Conservation (phyloP, 2,888 invertebrate species). For the Drosophila phalerata region DNA sequence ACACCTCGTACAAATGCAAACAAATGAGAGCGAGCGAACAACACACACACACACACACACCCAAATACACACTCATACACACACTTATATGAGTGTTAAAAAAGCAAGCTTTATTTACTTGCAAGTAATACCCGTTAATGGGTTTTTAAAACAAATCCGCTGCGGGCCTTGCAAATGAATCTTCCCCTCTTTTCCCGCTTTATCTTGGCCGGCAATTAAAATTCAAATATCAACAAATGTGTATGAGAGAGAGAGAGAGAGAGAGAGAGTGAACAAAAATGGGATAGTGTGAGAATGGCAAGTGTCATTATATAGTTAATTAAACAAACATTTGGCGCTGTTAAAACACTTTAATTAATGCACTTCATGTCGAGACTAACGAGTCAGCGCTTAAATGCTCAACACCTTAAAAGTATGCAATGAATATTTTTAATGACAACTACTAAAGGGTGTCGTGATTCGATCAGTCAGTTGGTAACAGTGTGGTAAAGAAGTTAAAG, state of each 20-base stretch:
- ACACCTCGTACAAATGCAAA: conserved; percentile 78
- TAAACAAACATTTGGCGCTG: conserved; percentile 76
- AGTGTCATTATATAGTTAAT: conserved; percentile 76
- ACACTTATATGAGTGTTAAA: conserved; percentile 24
- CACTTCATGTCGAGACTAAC: conserved; percentile 40
- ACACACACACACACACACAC: conserved; percentile 16
- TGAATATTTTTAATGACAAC: conserved; percentile 21
- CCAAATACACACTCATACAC: conserved; percentile 6
- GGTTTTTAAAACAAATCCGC: conserved; percentile 81
- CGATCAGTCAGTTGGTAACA: not conserved
- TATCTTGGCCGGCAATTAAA: conserved; percentile 70
- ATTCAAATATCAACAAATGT: conserved; percentile 73
- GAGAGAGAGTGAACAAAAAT: not conserved
- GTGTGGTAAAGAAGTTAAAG: not conserved
- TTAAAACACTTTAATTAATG: conserved; percentile 79
- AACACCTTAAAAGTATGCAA: conserved; percentile 70
- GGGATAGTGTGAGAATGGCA: conserved; percentile 26
- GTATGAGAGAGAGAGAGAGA: not conserved
- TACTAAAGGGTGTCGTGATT: not conserved
- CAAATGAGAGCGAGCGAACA: conserved; percentile 69
- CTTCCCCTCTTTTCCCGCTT: not conserved
- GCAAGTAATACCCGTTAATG: conserved; percentile 79
- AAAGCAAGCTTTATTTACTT: conserved; percentile 74
- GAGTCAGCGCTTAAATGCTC: conserved; percentile 36
- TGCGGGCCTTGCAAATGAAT: conserved; percentile 69